Evolutionary conservation across 1,140 invertebrate genomes (phyloP).

Genomic region (Macrotrachela quadricornifera): DNA sequence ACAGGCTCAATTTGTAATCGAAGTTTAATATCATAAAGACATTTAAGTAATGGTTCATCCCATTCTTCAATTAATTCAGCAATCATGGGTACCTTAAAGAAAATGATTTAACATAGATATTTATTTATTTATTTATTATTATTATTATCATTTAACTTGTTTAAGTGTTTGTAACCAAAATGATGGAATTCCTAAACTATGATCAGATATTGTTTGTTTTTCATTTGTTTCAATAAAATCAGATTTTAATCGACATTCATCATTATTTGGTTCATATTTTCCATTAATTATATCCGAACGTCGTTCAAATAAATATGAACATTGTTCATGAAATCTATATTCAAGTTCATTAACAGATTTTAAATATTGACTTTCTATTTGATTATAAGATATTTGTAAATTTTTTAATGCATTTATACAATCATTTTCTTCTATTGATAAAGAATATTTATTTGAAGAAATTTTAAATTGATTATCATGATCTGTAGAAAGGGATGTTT

Average conservation of each 20-base stretch:
- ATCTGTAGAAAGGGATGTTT: too few species aligned
- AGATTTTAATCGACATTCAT: conserved; percentile 35
- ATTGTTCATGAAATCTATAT: too few species aligned
- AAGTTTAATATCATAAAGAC: conserved; percentile 54
- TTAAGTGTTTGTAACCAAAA: conserved; percentile 94
- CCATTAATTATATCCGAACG: conserved; percentile 52
- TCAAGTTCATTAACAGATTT: too few species aligned
- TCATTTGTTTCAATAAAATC: conserved; percentile 41
- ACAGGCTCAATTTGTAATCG: too few species aligned
- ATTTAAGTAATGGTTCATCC: conserved; percentile 77
- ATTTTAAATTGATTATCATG: too few species aligned
- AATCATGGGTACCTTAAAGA: conserved; percentile 42
- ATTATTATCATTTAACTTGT: conserved; percentile 46
- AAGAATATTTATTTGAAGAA: too few species aligned
- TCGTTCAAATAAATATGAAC: conserved; percentile 46
- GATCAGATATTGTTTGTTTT: conserved; percentile 39
- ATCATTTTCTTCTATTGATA: too few species aligned
- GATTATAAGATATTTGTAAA: too few species aligned
- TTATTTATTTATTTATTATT: too few species aligned
- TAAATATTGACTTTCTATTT: too few species aligned
- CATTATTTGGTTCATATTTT: conserved; percentile 60
- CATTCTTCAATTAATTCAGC: conserved; percentile 38
- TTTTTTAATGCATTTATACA: too few species aligned
- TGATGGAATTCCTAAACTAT: conserved; percentile 55
- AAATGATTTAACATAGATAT: too few species aligned